Conservation (phyloP, 2,888 invertebrate genomes). For the Xylota segnis region DNA sequence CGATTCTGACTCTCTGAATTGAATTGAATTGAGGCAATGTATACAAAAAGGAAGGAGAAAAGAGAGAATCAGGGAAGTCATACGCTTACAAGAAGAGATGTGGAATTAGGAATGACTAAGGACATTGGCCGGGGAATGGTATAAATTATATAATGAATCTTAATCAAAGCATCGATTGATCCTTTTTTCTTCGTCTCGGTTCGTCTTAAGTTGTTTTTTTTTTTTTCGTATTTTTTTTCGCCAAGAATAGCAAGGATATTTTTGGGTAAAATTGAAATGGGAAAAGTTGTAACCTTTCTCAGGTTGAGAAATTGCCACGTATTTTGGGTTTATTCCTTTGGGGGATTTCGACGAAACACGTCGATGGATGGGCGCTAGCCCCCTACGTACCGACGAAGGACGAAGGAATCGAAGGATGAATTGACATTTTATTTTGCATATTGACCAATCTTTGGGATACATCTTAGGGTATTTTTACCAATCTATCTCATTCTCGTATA, state of each 20-base stretch:
- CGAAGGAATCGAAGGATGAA: slow-evolving; percentile 54
- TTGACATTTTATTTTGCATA: slow-evolving; percentile 77
- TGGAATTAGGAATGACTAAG: slow-evolving; percentile 66
- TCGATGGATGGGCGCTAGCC: background rate
- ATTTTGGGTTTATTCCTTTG: slow-evolving; percentile 61
- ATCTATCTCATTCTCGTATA: slow-evolving; percentile 52
- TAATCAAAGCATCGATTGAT: slow-evolving; percentile 73
- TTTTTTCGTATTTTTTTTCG: background rate
- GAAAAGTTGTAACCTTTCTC: slow-evolving; percentile 69
- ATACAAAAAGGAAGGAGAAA: background rate
- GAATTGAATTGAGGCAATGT: slow-evolving; percentile 7
- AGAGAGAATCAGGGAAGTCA: slow-evolving; percentile 2
- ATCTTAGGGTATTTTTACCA: slow-evolving; percentile 62
- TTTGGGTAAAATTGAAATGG: slow-evolving; percentile 70
- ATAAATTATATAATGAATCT: slow-evolving; percentile 76
- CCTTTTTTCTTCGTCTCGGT: slow-evolving; percentile 43
- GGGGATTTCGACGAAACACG: slow-evolving; percentile 11
- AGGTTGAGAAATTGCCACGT: slow-evolving; percentile 75
- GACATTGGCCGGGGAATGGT: slow-evolving; percentile 68
- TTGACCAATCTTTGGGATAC: slow-evolving; percentile 70
- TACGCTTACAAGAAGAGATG: slow-evolving; percentile 45
- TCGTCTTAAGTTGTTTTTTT: slow-evolving; percentile 15
- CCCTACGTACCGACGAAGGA: background rate
- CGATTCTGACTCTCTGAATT: slow-evolving; percentile 35
- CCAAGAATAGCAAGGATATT: slow-evolving; percentile 50